phyloP scores from a whole-genome alignment of 2,888 invertebrate species.

The Sussaba pulchella region DNA sequence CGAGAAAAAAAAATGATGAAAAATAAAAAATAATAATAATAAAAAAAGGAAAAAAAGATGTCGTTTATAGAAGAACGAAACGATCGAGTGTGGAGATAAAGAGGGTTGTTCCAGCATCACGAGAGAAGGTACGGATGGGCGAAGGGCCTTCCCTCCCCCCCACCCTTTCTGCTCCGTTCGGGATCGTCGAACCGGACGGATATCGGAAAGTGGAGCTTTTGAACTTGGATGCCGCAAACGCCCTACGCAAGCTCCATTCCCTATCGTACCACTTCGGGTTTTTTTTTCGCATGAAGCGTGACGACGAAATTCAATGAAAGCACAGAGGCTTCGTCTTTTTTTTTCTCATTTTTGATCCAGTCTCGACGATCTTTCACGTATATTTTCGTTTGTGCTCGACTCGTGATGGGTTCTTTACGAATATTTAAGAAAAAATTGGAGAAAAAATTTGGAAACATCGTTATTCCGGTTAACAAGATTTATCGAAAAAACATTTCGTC shows the following conservation, averaged over 20 bases:
- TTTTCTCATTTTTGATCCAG: slow-evolving; percentile 4
- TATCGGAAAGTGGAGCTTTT: slow-evolving; percentile 32
- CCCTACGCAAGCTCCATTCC: neutral
- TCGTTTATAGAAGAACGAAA: slow-evolving; percentile 17
- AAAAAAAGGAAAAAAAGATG: neutral
- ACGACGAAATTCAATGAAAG: slow-evolving; percentile 21
- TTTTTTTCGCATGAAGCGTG: slow-evolving; percentile 9
- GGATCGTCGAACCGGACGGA: slow-evolving; percentile 17
- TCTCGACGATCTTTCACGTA: slow-evolving; percentile 9
- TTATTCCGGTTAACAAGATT: no score
- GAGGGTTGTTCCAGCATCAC: neutral
- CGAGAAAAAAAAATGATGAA: no score
- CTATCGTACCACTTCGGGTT: no score
- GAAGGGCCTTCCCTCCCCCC: no score
- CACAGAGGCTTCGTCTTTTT: slow-evolving; percentile 1
- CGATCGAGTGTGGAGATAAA: slow-evolving; percentile 11
- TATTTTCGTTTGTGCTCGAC: slow-evolving; percentile 18
- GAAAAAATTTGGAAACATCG: neutral
- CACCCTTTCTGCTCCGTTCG: no score
- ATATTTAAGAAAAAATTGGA: neutral
- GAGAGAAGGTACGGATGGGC: neutral
- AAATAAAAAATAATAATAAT: no score
- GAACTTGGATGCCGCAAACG: slow-evolving; percentile 10
- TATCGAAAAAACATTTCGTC: no score
- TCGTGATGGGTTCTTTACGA: slow-evolving; percentile 1